Evolutionary conservation across 2,113 vertebrate species (phyloP).

Genomic region (Pteropus alecto): DNA sequence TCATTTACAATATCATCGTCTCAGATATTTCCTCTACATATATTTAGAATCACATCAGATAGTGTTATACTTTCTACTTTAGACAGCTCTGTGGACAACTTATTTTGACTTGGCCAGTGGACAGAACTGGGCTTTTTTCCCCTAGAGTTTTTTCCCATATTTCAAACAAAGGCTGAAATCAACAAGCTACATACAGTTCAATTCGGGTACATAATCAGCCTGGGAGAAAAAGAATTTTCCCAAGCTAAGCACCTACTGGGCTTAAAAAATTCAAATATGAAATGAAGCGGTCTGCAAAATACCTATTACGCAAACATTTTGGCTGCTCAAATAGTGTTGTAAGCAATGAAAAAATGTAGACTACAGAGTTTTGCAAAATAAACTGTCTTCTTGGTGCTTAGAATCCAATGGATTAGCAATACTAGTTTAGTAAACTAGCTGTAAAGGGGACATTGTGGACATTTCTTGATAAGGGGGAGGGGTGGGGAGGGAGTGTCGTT

Average conservation of each 20-base stretch:
- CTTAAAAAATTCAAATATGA: constrained; percentile 49
- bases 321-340: not conserved
- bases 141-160: not conserved
- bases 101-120: not conserved
- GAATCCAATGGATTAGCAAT: not conserved
- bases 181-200: constrained; percentile 39
- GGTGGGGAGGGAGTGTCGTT: not conserved
- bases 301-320: constrained; percentile 45
- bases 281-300: constrained; percentile 37
- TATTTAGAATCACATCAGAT: not conserved
- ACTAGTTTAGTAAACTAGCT: not conserved
- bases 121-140: not conserved
- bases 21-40: not conserved
- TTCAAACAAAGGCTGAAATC: constrained; percentile 14
- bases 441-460: not conserved
- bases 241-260: not conserved
- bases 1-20: not conserved
- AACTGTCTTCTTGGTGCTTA: not conserved
- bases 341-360: constrained; percentile 29
- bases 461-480: not conserved
- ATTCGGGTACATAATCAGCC: constrained; percentile 25
- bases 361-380: not conserved
- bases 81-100: not conserved
- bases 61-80: not conserved
- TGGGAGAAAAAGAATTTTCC: not conserved